phyloP scores from a whole-genome alignment of 2,888 invertebrate genomes.

The Drosophila kanekoi region DNA sequence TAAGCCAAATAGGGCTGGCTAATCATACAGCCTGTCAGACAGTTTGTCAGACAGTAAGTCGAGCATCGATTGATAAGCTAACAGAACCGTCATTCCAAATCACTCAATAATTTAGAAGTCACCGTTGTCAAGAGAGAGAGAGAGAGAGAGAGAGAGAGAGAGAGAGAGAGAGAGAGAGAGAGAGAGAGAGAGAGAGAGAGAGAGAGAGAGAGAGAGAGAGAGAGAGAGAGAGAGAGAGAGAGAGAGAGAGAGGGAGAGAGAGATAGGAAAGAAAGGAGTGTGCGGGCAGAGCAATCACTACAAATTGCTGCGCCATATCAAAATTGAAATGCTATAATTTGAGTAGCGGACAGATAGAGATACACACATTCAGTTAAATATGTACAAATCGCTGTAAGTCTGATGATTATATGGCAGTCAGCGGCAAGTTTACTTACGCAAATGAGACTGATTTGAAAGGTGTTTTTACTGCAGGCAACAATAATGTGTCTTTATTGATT shows the following conservation, averaged over 20 bases:
- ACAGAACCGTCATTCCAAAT: constrained; percentile 49
- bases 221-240: neutral
- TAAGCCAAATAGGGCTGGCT: constrained; percentile 18
- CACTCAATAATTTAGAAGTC: constrained; percentile 66
- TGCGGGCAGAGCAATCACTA: constrained; percentile 29
- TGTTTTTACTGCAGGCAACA: constrained; percentile 23
- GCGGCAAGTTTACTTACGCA: constrained; percentile 51
- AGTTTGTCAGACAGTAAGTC: constrained; percentile 12
- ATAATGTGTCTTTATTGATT: constrained; percentile 39
- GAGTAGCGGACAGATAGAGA: constrained; percentile 12
- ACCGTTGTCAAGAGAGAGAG: constrained; percentile 14
- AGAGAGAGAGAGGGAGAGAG: neutral
- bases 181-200: neutral
- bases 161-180: neutral
- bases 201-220: no score
- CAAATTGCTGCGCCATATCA: constrained; percentile 28
- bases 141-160: neutral
- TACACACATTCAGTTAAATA: constrained; percentile 6
- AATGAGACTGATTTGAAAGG: constrained; percentile 57
- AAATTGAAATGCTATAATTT: constrained; percentile 52
- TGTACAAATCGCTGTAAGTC: constrained; percentile 8
- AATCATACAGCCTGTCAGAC: constrained; percentile 26
- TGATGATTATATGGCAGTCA: constrained; percentile 32
- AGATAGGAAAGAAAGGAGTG: neutral
- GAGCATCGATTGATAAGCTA: constrained; percentile 55